These are phyloP conservation scores for Ceratoteleas bidentatus DNA, from an alignment of 1,140 invertebrate genomes.

Conservation along the genomic window DNA sequence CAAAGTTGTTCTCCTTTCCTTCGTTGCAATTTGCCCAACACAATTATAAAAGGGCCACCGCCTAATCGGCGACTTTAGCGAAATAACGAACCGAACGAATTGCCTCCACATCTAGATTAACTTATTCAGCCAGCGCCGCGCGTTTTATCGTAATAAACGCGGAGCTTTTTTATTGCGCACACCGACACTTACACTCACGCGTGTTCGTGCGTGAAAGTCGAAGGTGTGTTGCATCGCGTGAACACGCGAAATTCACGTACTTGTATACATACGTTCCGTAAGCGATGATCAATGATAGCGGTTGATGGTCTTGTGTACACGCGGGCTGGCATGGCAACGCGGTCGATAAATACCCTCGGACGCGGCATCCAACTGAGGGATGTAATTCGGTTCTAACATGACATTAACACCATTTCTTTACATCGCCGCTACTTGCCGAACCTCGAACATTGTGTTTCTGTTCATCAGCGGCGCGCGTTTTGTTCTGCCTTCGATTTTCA, in stretches of 20 bases:
- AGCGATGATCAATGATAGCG: conserved; percentile 69
- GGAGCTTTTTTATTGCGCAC: conserved; percentile 39
- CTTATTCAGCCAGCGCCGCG: conserved; percentile 40
- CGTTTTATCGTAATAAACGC: conserved; percentile 43
- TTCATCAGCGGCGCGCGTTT: not conserved
- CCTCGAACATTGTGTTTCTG: conserved; percentile 18
- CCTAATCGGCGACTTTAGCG: conserved; percentile 33
- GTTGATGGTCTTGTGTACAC: conserved; percentile 68
- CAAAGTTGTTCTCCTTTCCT: conserved; percentile 6
- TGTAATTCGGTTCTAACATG: conserved; percentile 65
- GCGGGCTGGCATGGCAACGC: conserved; percentile 67
- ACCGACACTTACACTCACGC: not conserved
- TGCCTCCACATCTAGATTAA: conserved; percentile 46
- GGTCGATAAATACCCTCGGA: conserved; percentile 68
- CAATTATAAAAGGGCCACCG: conserved; percentile 5
- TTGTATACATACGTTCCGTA: conserved; percentile 56
- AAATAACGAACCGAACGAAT: conserved; percentile 32
- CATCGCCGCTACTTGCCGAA: conserved; percentile 41
- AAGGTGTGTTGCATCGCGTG: conserved; percentile 60
- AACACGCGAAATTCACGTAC: conserved; percentile 65
- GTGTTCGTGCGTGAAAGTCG: conserved; percentile 14
- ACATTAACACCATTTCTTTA: conserved; percentile 68
- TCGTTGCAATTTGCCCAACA: conserved; percentile 13
- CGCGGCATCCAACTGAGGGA: conserved; percentile 53
- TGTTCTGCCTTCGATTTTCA: conserved; percentile 4